Base-by-base conservation (phyloP, 2,113 vertebrate species). In the Chaetorhynchus papuensis region DNA sequence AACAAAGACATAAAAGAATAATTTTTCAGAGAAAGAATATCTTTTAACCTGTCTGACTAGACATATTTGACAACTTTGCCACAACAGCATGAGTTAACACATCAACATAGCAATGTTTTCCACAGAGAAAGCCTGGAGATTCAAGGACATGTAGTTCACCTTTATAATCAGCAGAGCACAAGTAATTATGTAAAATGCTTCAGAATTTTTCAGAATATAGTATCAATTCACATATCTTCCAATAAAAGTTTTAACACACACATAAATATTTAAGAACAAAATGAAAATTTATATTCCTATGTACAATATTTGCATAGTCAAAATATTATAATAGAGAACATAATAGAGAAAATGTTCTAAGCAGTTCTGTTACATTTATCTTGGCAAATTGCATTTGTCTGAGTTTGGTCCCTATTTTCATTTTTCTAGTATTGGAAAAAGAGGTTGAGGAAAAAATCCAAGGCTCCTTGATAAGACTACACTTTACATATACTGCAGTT, bases 221-320 rank as follows among this genome's bases (percentile, higher is more conserved):
- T 52, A 68, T 30, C 37, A 72, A 47, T 15, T 37, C 9, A 14
- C 6, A 42, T 27, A 47, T 3, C 7, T 77, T 64, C 16, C 13
- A 57, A 69, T 13, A 6, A 50, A 64, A 47, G 3, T 33, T 66
- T 81, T 56, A 56, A 82, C 47, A 75, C 13, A 12, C 4, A 64
- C 6, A 24, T 33, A 45, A 65, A 79, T 54, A 24, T 39, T 47
- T 53, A 52, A 59, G 18, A 70, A 13, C 18, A 56, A 83, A 44
- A 37, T 26, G 1, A 2, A 65, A n/a, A 4, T 1, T 27, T 39
- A 39, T 60, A 28, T 16, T 49, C 7, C 31, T 52, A 35, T 39
- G 5, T 52, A 28, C 0, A 0, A 19, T 21, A 9, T 69, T n/a
- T 66, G 1, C 21, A 37, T 63, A 30, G 6, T 74, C 47, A 71